Base-by-base conservation (phyloP, 1,140 invertebrate genomes). In the Pogonomyrmex californicus region DNA sequence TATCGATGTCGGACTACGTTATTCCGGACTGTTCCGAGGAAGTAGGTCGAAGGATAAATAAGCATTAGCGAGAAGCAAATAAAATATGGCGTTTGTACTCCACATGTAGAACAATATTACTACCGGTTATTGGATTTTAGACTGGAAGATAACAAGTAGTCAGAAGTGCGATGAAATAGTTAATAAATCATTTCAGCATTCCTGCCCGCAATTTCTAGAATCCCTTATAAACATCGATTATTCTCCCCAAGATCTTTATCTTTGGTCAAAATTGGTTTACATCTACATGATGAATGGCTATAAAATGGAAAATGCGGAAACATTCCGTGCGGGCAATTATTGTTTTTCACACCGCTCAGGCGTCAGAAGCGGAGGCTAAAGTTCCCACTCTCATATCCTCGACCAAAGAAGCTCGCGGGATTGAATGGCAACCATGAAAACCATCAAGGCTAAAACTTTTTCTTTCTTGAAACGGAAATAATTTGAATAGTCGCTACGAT, bases 1-100 rank as follows among this genome's bases (percentile, higher is more conserved):
- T 90, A 91, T 90, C 88, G 88, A 86, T 78, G 82, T 70, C 41
- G 73, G 41, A 75, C 56, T 78, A 77, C 77, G 51, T 77, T 86
- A 82, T 81, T 68, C 83, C 60, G 41, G 30, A 51, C 65, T 71
- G 51, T 4, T 23, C 30, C 36, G 33, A 56, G 33, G n/a, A 89
- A 89, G 70, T 91, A 88, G 89, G 89, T 77, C 89, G 79, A 66
- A 65, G 76, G 86, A 90, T 91, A 91, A 91, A 91, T 86, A 91
- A 88, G 89, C 81, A 88, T 91, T 82, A 90, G 58, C 51, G 23
- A 47, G 23, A 10, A 70, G 65, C 47, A 88, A 90, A 86, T 90
- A 91, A 88, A 75, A 79, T 90, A 83, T 60, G 47, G 62, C 3
- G 41, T 56, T 71, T 70, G 68, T 76, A 86, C 44, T 85, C 41